Conservation (phyloP, 2,888 invertebrate genomes). For the Campopleginae sp. region DNA sequence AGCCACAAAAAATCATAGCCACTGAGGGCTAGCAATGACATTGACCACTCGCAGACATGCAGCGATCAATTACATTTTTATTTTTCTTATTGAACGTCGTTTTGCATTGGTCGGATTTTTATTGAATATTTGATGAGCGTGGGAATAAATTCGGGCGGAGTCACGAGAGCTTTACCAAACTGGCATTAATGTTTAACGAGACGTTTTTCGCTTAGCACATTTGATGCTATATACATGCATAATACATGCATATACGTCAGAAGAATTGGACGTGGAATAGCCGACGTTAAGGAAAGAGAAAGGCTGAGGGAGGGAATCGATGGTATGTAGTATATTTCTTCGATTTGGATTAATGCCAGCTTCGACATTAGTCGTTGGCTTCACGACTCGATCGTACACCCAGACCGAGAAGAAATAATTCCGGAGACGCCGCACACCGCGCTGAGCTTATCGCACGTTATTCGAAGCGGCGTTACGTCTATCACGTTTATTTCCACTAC, state of each 20-base stretch:
- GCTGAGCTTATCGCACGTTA: conserved; percentile 72
- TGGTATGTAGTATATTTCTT: conserved; percentile 4
- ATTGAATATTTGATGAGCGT: conserved; percentile 33
- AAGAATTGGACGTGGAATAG: conserved; percentile 18
- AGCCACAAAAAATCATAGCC: no score
- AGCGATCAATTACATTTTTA: background rate
- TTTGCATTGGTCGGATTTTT: background rate
- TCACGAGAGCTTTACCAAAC: conserved; percentile 14
- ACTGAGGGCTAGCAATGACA: no score
- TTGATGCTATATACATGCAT: background rate
- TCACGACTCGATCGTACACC: conserved; percentile 69
- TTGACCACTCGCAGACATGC: no score
- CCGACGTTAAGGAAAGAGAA: background rate
- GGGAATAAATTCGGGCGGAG: conserved; percentile 55
- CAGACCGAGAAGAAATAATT: conserved; percentile 70
- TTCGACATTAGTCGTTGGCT: conserved; percentile 78
- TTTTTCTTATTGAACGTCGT: background rate
- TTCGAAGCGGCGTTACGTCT: conserved; percentile 64
- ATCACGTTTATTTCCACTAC: conserved; percentile 61
- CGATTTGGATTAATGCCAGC: conserved; percentile 79
- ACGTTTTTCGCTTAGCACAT: conserved; percentile 3
- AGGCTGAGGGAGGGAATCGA: background rate
- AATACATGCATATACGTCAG: background rate
- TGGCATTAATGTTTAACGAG: conserved; percentile 54
- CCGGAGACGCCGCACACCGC: conserved; percentile 53